Conservation (phyloP, 2,113 vertebrate genomes). For the Synchiropus splendidus region DNA sequence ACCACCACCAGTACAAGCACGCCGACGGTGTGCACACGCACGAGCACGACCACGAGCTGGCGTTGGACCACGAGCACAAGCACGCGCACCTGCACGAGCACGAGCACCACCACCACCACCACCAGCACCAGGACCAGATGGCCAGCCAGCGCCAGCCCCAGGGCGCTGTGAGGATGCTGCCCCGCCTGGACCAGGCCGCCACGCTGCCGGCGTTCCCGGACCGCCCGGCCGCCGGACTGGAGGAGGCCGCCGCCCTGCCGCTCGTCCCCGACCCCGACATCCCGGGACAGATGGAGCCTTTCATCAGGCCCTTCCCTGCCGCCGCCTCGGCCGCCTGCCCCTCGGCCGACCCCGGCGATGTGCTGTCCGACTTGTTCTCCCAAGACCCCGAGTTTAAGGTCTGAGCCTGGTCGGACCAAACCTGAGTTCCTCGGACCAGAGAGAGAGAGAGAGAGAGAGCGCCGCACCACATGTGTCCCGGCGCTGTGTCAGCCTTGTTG, state of each 20-base stretch:
- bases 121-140: conserved; percentile 25
- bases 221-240: background rate
- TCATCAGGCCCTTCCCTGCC: conserved; percentile 42
- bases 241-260: conserved; percentile 26
- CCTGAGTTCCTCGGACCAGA: too few relatives aligned
- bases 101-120: conserved; percentile 68
- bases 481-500: too few relatives aligned
- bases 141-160: conserved; percentile 7
- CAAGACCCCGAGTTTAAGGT: conserved; percentile 53
- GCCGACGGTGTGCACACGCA: conserved; percentile 36
- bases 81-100: conserved; percentile 60
- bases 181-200: conserved; percentile 29
- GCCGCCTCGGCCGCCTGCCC: conserved; percentile 35
- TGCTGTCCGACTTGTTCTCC: conserved; percentile 36
- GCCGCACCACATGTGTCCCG: too few relatives aligned
- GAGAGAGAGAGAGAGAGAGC: too few relatives aligned
- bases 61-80: conserved; percentile 62
- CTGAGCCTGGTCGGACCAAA: too few relatives aligned
- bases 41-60: conserved; percentile 59
- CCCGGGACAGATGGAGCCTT: conserved; percentile 38
- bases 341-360: fast-evolving
- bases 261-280: conserved; percentile 45
- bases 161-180: conserved; percentile 38
- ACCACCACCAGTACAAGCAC: conserved; percentile 58
- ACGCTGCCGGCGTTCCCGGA: conserved; percentile 40